Conservation (phyloP, 2,888 invertebrate genomes). For the Seira ritae region DNA sequence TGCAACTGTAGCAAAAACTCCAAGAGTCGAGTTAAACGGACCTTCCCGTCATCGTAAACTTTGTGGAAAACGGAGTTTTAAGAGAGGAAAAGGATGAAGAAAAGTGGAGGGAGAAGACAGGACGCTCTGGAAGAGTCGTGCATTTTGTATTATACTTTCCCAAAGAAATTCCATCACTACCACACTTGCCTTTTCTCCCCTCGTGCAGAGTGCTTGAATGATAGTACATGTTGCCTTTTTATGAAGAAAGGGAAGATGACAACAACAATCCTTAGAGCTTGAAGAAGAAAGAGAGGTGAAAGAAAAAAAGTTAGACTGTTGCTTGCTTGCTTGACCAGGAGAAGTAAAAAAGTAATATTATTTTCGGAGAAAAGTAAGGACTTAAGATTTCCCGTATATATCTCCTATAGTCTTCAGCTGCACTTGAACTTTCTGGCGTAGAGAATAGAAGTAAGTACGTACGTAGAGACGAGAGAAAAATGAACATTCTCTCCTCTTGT, state of each 20-base stretch:
- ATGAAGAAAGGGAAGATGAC: conserved; percentile 45
- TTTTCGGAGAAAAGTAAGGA: not conserved
- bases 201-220: not conserved
- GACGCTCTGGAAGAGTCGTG: conserved; percentile 12
- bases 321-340: conserved; percentile 21
- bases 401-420: not conserved
- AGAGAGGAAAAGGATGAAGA: conserved; percentile 13
- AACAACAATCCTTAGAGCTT: conserved; percentile 41
- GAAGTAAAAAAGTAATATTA: conserved; percentile 15
- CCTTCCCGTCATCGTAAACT: conserved; percentile 62
- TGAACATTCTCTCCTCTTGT: conserved; percentile 39
- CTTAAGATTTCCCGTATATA: not conserved
- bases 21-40: conserved; percentile 54
- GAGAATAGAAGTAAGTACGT: not conserved
- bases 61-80: conserved; percentile 26
- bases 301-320: conserved; percentile 27
- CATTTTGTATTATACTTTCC: conserved; percentile 31
- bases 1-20: conserved; percentile 47
- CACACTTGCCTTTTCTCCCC: not conserved
- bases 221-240: conserved; percentile 29
- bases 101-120: conserved; percentile 31
- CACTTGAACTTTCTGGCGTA: no score
- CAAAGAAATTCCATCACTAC: conserved; percentile 18
- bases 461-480: not conserved
- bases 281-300: conserved; percentile 5